Percentiles rank a stretch among this genome's conserved stretches.
These are phyloP conservation scores for Phoxinus phoxinus DNA, from an alignment of 2,113 vertebrate species.

Conservation along the genomic window DNA sequence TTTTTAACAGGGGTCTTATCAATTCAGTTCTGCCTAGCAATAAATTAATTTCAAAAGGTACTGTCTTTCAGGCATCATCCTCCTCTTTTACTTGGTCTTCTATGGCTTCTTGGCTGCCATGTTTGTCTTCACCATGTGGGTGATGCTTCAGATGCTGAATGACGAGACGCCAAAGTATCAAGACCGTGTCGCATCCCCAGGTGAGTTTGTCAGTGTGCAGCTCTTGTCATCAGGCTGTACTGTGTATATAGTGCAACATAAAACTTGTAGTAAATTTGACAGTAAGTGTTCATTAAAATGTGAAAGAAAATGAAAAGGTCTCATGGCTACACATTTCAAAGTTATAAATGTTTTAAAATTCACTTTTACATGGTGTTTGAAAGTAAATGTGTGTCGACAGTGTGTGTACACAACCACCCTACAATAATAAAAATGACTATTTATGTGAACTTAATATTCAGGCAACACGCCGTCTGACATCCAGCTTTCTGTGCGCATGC, in stretches of 20 bases:
- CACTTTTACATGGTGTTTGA: no score
- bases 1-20: neutral
- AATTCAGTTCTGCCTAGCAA: neutral
- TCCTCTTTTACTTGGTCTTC: constrained; percentile 95
- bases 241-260: neutral
- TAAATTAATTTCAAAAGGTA: neutral
- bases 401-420: no score
- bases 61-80: constrained; percentile 84
- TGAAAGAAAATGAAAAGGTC: no score
- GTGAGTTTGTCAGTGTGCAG: constrained; percentile 68
- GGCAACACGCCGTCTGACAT: no score
- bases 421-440: no score
- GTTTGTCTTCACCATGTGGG: constrained; percentile 96
- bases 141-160: constrained; percentile 92
- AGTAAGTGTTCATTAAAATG: no score
- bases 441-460: no score
- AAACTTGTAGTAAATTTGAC: no score
- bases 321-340: no score
- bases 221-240: neutral
- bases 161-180: constrained; percentile 87
- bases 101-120: constrained; percentile 95
- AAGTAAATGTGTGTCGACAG: no score
- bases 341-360: no score
- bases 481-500: no score
- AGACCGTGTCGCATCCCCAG: constrained; percentile 91